phyloP scores from a whole-genome alignment of 2,888 invertebrate genomes.

The Ceramica pisi region DNA sequence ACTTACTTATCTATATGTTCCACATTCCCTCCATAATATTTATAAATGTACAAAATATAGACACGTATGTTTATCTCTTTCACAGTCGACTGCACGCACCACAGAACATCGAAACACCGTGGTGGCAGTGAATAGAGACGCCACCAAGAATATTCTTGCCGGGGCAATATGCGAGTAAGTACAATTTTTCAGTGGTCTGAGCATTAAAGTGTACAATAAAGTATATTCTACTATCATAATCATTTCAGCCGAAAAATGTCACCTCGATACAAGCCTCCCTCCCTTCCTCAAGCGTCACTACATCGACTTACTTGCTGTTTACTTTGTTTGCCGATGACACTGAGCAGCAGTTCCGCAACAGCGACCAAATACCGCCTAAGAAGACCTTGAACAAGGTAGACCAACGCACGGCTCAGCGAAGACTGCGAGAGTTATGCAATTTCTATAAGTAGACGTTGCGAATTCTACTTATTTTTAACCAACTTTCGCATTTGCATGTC shows the following conservation, averaged over 20 bases:
- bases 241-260: too few relatives aligned
- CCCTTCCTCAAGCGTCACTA: neutral
- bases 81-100: constrained; percentile 53
- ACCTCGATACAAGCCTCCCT: too few relatives aligned
- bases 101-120: neutral
- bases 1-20: neutral
- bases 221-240: neutral
- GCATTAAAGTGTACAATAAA: neutral
- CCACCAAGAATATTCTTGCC: neutral
- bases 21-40: constrained; percentile 2
- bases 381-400: neutral
- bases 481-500: too few relatives aligned
- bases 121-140: neutral
- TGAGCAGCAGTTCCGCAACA: neutral
- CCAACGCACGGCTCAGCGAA: too few relatives aligned
- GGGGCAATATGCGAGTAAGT: too few relatives aligned
- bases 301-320: neutral
- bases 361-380: neutral
- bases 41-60: constrained; percentile 22
- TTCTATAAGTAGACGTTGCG: too few relatives aligned
- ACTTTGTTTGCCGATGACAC: neutral
- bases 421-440: neutral
- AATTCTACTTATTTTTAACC: too few relatives aligned
- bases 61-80: constrained; percentile 56
- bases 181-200: too few relatives aligned